Evolutionary conservation across 2,888 invertebrate species (phyloP).

Genomic region (Acanthosepion lycidas): DNA sequence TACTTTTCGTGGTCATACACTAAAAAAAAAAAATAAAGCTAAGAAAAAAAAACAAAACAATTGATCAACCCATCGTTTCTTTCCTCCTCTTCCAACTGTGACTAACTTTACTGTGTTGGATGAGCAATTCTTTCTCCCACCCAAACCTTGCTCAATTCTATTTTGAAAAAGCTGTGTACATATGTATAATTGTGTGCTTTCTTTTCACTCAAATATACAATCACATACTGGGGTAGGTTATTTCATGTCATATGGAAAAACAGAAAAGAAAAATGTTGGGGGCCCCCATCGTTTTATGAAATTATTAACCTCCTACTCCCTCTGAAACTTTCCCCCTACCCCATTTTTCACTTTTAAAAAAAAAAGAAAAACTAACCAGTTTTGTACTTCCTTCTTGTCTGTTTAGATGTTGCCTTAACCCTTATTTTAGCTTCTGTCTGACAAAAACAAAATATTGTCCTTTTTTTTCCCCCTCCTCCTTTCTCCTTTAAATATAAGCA

Average conservation of each 20-base stretch:
- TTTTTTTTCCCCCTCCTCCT: neutral
- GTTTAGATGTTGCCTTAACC: conserved; percentile 24
- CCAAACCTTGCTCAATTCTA: conserved; percentile 22
- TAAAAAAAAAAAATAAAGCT: neutral
- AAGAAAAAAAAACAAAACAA: neutral
- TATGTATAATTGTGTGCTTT: conserved; percentile 1
- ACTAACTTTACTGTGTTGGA: conserved; percentile 34
- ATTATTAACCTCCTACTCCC: neutral
- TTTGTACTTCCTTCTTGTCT: neutral
- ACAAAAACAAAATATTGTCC: neutral
- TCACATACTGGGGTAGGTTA: conserved; percentile 9
- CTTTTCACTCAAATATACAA: conserved; percentile 21
- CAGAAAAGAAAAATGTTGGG: conserved; percentile 2
- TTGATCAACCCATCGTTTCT: neutral
- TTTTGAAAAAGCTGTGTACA: conserved; percentile 6
- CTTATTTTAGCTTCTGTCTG: neutral
- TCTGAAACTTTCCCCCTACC: neutral
- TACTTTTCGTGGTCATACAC: neutral
- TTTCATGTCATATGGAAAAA: conserved; percentile 22
- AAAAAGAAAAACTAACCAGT: neutral
- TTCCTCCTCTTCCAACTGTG: neutral
- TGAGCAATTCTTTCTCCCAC: neutral
- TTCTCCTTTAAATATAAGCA: neutral
- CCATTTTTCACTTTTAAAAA: neutral
- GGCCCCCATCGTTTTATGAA: neutral